Base-by-base conservation (phyloP, 2,113 vertebrate species). In the Oceanodroma tethys region DNA sequence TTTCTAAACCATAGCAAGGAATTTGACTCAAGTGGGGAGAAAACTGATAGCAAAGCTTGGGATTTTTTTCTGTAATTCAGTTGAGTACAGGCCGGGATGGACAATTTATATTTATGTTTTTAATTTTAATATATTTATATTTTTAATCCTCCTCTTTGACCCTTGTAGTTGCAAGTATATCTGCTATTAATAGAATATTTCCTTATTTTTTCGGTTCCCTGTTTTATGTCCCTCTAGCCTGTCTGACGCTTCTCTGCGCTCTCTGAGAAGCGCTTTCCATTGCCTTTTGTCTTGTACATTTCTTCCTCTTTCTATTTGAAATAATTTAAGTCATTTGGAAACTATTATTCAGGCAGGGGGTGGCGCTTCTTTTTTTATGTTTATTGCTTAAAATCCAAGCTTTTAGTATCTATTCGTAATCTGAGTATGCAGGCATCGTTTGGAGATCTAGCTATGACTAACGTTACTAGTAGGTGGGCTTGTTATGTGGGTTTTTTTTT, bases 251-350 rank as follows among this genome's bases (percentile, higher is more conserved):
- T 79, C 4, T 76, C 86, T 62, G 18, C 76, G 25, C 47, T 82
- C 25, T 50, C 68, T 60, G 72, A 82, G 74, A 81, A 50, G 38
- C 3, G 1, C 74, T 56, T 85, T 29, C 55, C 76, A 30, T 40
- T 78, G 65, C 62, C 30, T 91, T 91, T 81, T 94, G 50, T 71
- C n/a, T 83, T 87, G 27, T 60, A 8, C 34, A 34, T 87, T 11
- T 84, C 60, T 95, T 92, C 75, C 58, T 81, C 48, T 95, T 94
- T 86, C 83, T 93, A 52, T 71, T 93, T 94, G 78, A 81, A 86
- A 67, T 67, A 29, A 60, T 40, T 11, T 40, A 62, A 78, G 16
- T 67, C 56, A 11, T 79, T 81, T 89, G 78, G 56, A 66, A 91
- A 52, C 50, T 83, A 7, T 60, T 91, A 70, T 5, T 13, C 13